Evolutionary conservation across 2,797 vertebrate species (phyloP).

Genomic region (Ibycter americanus): DNA sequence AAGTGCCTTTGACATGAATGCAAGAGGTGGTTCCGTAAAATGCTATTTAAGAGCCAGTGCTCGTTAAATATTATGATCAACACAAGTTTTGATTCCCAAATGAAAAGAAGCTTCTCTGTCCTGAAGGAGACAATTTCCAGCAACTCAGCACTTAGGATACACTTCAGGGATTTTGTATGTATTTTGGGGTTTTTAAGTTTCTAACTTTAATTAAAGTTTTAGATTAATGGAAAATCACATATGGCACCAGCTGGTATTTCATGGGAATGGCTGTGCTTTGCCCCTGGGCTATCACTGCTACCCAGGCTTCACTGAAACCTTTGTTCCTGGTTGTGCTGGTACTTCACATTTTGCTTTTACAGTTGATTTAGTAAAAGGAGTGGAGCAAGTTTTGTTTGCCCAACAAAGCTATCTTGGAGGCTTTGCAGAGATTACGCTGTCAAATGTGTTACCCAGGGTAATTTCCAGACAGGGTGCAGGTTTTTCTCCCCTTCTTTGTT

Average conservation of each 20-base stretch:
- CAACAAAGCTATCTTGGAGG: neutral
- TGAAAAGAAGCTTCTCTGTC: neutral
- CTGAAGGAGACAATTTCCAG: neutral
- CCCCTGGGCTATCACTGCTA: neutral
- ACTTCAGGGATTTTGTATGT: neutral
- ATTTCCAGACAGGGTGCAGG: neutral
- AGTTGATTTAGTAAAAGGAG: neutral
- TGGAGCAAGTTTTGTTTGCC: neutral
- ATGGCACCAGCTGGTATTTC: neutral
- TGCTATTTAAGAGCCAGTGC: fast-evolving
- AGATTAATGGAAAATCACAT: neutral
- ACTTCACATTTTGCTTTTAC: neutral
- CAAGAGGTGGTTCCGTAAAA: neutral
- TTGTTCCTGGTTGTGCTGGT: neutral
- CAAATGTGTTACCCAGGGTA: neutral
- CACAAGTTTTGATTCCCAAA: neutral
- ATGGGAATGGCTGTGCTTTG: neutral
- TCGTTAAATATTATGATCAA: neutral
- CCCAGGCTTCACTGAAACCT: neutral
- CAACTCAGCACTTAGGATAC: neutral
- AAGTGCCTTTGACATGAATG: fast-evolving
- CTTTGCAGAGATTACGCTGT: neutral
- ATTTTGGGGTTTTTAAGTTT: neutral
- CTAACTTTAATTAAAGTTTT: neutral
- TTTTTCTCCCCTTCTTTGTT: neutral